Base-by-base conservation (phyloP, 30 jellyfish, hydroid and myxozoan species). In the Hydractinia echinata region DNA sequence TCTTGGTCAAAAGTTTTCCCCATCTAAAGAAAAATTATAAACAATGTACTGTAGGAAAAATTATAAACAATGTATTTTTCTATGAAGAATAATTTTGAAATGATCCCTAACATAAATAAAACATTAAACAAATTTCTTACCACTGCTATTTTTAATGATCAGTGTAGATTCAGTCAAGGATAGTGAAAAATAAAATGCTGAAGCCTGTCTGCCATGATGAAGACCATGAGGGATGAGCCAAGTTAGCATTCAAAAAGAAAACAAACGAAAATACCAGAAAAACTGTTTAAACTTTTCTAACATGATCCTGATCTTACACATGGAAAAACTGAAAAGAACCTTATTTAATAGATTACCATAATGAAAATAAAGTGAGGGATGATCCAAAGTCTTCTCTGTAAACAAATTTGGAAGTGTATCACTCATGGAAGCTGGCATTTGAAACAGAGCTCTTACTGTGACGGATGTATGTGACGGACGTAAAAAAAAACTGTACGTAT, bases 201-300 rank as follows among this genome's bases (percentile, higher is more conserved):
- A 62, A 62, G 73, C 73, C 30, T 62, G 30, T 62, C 73, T 62
- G 73, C 10, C 73, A 62, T 62, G 16, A 62, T 62, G 73, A 62
- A 62, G 73, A 62, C 73, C 73, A 62, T 62, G 73, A 62, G 73
- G 73, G 8, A 62, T 62, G 73, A 62, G 30, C 73, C 73, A 62
- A 62, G 73, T 62, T 62, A 62, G 10, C 73, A 62, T 62, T 62
- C 73, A 62, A 62, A 62, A 62, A 62, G 73, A 62, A 62, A 62
- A 5, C 73, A 62, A 62, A 62, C 73, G 50, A 10, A 62, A 62
- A 62, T 62, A 62, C 73, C 73, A 62, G 73, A 62, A 62, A 62
- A 62, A 62, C n/a, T 10, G 10, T 56, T 56, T 56, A 56, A 56
- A 56, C 68, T 56, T 56, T 56, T n/a, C 68, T 56, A 10, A 9